Conservation (phyloP, 2,888 invertebrate genomes). For the Geotrupes spiniger region DNA sequence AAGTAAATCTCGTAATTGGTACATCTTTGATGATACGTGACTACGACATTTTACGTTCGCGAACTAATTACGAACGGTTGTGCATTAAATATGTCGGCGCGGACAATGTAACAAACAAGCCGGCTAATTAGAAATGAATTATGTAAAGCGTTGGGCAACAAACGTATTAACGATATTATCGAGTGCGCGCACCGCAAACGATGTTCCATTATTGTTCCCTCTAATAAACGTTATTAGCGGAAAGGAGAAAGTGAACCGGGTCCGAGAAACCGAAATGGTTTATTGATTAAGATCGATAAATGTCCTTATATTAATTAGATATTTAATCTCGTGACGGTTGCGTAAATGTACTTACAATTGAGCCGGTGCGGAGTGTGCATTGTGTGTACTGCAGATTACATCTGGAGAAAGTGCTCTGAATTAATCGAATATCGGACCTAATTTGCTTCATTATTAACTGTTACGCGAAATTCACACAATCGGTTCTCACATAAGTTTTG, state of each 20-base stretch:
- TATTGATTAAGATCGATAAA: conserved; percentile 1
- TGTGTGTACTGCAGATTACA: neutral
- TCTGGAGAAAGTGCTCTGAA: neutral
- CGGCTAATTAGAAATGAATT: conserved; percentile 26
- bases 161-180: conserved; percentile 4
- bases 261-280: neutral
- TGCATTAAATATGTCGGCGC: too few species aligned
- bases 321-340: conserved; percentile 4
- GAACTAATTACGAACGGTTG: too few species aligned
- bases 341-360: conserved; percentile 1
- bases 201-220: neutral
- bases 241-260: conserved; percentile 2
- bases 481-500: too few species aligned
- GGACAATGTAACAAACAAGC: conserved; percentile 3
- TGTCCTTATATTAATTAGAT: conserved; percentile 6
- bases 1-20: too few species aligned
- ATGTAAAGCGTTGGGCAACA: conserved; percentile 22
- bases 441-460: too few species aligned
- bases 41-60: too few species aligned
- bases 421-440: too few species aligned
- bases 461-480: too few species aligned
- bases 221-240: too few species aligned
- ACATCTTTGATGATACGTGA: too few species aligned
- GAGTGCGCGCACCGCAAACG: conserved; percentile 7
- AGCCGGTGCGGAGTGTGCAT: neutral